Evolutionary conservation across 1,140 invertebrate species (phyloP).

Genomic region (Drosophila nannoptera): DNA sequence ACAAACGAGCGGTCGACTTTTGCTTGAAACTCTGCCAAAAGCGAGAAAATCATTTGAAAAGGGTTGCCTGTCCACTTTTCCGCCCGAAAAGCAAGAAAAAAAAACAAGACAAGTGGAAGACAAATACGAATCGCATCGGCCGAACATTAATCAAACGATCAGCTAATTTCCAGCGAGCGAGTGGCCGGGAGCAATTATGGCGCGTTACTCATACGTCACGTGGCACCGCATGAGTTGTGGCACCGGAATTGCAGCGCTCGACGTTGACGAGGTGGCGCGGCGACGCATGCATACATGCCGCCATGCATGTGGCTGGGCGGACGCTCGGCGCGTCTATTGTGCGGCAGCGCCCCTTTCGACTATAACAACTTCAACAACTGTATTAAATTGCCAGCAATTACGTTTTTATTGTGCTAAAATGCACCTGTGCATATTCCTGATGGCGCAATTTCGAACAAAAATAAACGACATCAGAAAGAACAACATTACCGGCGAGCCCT

Average conservation of each 20-base stretch:
- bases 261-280: constrained; percentile 24
- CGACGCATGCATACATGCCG: no score
- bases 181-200: constrained; percentile 31
- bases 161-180: constrained; percentile 60
- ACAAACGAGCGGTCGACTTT: constrained; percentile 75
- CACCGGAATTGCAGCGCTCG: constrained; percentile 34
- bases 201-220: constrained; percentile 62
- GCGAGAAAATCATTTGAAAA: constrained; percentile 71
- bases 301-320: neutral
- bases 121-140: constrained; percentile 55
- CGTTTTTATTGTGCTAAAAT: constrained; percentile 78
- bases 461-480: constrained; percentile 77
- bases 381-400: constrained; percentile 76
- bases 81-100: constrained; percentile 26
- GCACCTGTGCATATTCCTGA: constrained; percentile 78
- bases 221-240: constrained; percentile 42
- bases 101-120: neutral
- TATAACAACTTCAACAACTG: constrained; percentile 65
- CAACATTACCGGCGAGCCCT: constrained; percentile 58
- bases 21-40: constrained; percentile 73
- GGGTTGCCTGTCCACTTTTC: constrained; percentile 62
- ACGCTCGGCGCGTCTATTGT: neutral
- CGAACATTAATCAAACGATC: constrained; percentile 66
- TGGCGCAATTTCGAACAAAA: constrained; percentile 78
- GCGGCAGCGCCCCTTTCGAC: neutral